Evolutionary conservation across 92 coral and sea anemone genomes (phyloP).

Genomic region (Actinostola sp.): DNA sequence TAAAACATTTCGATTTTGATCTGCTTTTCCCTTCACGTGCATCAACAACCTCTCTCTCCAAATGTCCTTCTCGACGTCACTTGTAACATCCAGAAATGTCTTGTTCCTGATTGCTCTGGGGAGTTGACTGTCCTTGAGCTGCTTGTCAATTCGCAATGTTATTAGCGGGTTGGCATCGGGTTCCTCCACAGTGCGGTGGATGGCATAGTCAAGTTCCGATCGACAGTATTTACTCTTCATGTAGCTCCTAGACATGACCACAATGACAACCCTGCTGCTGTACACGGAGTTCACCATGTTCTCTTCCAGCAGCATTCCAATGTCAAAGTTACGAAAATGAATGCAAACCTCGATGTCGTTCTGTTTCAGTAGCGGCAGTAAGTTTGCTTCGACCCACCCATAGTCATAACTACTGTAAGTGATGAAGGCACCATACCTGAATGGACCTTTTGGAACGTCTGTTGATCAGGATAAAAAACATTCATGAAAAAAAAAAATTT

Average conservation of each 20-base stretch:
- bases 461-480: constrained; percentile 29
- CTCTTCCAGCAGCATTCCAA: constrained; percentile 61
- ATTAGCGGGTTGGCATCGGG: constrained; percentile 52
- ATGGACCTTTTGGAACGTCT: constrained; percentile 58
- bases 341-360: constrained; percentile 43
- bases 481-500: too few relatives aligned
- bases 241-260: constrained; percentile 74
- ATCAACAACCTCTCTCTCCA: constrained; percentile 58
- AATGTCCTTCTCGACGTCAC: constrained; percentile 51
- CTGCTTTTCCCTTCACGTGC: constrained; percentile 1
- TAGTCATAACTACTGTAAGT: constrained; percentile 88
- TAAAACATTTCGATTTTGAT: constrained; percentile 8
- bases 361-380: constrained; percentile 47
- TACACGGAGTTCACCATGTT: constrained; percentile 88
- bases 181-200: constrained; percentile 46
- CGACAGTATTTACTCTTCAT: constrained; percentile 71
- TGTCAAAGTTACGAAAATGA: constrained; percentile 69
- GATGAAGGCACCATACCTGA: constrained; percentile 72
- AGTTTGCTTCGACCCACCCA: constrained; percentile 63
- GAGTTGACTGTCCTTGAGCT: constrained; percentile 37
- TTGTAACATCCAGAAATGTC: constrained; percentile 67
- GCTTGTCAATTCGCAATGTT: constrained; percentile 60
- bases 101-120: constrained; percentile 63
- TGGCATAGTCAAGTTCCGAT: constrained; percentile 74
- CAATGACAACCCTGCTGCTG: constrained; percentile 72